Evolutionary conservation across 1,140 invertebrate genomes (phyloP), one percentile per base, ranked within the genome.

Genomic region (Lutraria rhynchaena): DNA sequence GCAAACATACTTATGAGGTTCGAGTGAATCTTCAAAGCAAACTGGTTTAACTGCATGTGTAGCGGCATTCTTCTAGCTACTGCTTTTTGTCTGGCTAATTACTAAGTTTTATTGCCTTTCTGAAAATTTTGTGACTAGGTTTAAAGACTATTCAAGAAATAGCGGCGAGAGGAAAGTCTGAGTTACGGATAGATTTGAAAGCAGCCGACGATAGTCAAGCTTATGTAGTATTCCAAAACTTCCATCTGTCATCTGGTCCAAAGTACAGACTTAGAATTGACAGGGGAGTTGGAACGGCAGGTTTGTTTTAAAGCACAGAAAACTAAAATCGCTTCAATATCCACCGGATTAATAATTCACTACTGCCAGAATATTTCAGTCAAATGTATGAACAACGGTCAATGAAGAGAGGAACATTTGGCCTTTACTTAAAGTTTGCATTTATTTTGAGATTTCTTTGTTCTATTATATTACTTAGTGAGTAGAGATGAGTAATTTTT

Each of bases 101-200:
- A n/a, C n/a, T n/a, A n/a, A n/a, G n/a, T n/a, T n/a, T n/a, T n/a
- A n/a, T n/a, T n/a, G n/a, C n/a, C n/a, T n/a, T n/a, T n/a, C n/a
- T n/a, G n/a, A n/a, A n/a, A n/a, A n/a, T n/a, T n/a, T n/a, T n/a
- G n/a, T n/a, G n/a, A n/a, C n/a, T n/a, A n/a, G n/a, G n/a, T n/a
- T n/a, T n/a, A n/a, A n/a, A n/a, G n/a, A n/a, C n/a, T n/a, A n/a
- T n/a, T n/a, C n/a, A 67, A n/a, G 63, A 67, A 41, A 67, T 67
- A 35, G 17, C 44, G 19, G 7, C 33, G 15, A 33, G 44, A 67
- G 33, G 37, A 9, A 13, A 7, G 11, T 24, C 19, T 67, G 35
- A 67, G 22, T 37, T 67, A 0, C 29, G 37, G 27, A n/a, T 67
- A 24, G 35, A 67, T 44, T 44, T 67, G 55, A 58, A 24, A 58